These are phyloP conservation scores for Serinus canaria DNA, from an alignment of 2,113 vertebrate genomes.

Conservation along the genomic window DNA sequence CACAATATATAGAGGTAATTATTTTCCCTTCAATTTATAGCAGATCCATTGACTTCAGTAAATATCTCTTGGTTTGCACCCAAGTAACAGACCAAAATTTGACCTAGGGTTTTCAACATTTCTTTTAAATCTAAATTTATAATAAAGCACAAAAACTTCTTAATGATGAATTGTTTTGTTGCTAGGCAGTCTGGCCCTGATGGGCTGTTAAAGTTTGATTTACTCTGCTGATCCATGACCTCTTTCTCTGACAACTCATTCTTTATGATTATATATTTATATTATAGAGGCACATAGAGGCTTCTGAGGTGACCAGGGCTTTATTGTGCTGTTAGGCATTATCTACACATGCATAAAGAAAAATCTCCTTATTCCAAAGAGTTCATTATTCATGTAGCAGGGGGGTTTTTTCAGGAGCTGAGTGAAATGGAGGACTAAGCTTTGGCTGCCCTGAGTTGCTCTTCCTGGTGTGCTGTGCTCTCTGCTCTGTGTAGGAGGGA, in stretches of 20 bases:
- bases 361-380: background rate
- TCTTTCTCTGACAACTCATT: constrained; percentile 27
- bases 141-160: constrained; percentile 12
- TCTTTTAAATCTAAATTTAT: constrained; percentile 44
- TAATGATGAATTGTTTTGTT: constrained; percentile 52
- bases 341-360: background rate
- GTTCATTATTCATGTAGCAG: background rate
- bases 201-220: constrained; percentile 47
- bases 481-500: background rate
- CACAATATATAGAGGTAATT: background rate
- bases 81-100: constrained; percentile 6
- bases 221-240: constrained; percentile 44
- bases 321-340: background rate
- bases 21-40: background rate
- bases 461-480: rapidly evolving
- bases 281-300: background rate
- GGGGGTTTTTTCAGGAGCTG: background rate
- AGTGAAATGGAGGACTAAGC: background rate
- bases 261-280: constrained; percentile 43
- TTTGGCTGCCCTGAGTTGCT: background rate
- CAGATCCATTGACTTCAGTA: background rate
- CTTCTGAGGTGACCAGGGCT: constrained; percentile 4
- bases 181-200: constrained; percentile 22
- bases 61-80: background rate
- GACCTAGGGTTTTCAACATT: background rate